Evolutionary conservation across 2,888 invertebrate genomes (phyloP).

Genomic region (Nebria brevicollis): DNA sequence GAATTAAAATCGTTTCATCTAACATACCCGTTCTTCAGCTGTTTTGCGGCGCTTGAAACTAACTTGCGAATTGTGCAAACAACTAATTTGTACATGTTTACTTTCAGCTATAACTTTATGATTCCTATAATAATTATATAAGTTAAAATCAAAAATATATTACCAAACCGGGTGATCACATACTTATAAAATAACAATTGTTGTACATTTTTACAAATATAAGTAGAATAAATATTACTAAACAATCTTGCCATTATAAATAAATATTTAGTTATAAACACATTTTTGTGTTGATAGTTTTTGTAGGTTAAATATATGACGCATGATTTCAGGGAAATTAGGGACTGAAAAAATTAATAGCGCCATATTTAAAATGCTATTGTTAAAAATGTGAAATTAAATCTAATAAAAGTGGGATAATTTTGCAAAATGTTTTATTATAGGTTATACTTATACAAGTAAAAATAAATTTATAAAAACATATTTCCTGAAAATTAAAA

Average conservation of each 20-base stretch:
- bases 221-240: slow-evolving; percentile 12
- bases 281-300: neutral
- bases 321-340: neutral
- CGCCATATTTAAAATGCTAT: neutral
- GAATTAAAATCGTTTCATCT: neutral
- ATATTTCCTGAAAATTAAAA: slow-evolving; percentile 13
- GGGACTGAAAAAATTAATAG: neutral
- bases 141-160: neutral
- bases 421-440: slow-evolving; percentile 26
- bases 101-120: slow-evolving; percentile 1
- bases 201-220: slow-evolving; percentile 23
- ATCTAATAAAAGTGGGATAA: neutral
- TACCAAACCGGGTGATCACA: neutral
- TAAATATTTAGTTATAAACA: neutral
- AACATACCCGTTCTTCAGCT: slow-evolving; percentile 69
- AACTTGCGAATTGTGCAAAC: slow-evolving; percentile 59
- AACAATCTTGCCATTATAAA: slow-evolving; percentile 30
- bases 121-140: slow-evolving; percentile 22
- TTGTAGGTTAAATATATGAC: neutral
- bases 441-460: slow-evolving; percentile 20
- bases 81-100: slow-evolving; percentile 12
- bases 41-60: slow-evolving; percentile 71
- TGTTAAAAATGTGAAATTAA: neutral
- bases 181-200: slow-evolving; percentile 25
- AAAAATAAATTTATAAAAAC: slow-evolving; percentile 25